These are phyloP conservation scores for Tipula vernalis DNA, from an alignment of 2,888 invertebrate species.

Conservation along the genomic window DNA sequence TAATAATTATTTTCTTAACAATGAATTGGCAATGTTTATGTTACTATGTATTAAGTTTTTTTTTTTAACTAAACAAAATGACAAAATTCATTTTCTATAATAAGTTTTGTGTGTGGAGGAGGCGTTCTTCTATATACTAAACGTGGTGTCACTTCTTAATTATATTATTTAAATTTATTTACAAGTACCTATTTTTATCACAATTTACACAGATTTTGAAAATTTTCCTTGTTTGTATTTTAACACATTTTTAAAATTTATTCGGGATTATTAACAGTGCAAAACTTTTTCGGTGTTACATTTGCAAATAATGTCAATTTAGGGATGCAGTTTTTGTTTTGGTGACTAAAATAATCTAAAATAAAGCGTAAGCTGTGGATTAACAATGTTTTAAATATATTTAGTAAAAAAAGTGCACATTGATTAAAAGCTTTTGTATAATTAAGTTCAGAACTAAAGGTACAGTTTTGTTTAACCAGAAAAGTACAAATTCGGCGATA, in stretches of 20 bases:
- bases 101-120: conserved; percentile 6
- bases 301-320: background rate
- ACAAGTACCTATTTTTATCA: background rate
- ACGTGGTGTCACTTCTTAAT: background rate
- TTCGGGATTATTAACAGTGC: background rate
- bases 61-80: conserved; percentile 11
- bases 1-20: conserved; percentile 18
- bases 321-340: background rate
- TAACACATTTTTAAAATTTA: background rate
- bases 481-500: background rate
- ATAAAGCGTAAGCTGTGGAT: background rate
- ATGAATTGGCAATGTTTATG: conserved; percentile 16
- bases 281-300: background rate
- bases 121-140: background rate
- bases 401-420: background rate
- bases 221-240: background rate
- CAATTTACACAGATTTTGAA: background rate
- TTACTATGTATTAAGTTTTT: conserved; percentile 14
- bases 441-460: too few species aligned
- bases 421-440: background rate
- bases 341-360: background rate
- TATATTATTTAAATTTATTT: background rate
- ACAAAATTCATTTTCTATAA: background rate
- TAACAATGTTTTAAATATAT: background rate
- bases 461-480: background rate